These are phyloP conservation scores for Fulica atra DNA, from an alignment of 2,113 vertebrate species.

Conservation along the genomic window DNA sequence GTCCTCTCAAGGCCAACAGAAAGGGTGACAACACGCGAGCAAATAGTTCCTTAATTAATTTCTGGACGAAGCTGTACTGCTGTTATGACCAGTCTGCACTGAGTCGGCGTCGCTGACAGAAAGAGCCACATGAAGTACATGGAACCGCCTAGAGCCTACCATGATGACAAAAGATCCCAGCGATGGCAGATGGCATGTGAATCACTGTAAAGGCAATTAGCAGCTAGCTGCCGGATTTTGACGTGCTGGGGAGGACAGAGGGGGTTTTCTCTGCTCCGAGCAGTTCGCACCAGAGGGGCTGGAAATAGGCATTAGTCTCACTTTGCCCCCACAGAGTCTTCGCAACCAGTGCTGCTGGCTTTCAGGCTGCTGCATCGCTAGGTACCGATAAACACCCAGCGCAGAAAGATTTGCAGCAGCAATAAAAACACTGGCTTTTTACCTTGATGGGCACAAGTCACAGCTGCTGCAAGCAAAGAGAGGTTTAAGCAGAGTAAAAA, in stretches of 20 bases:
- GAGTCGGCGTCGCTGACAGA: conserved; percentile 2
- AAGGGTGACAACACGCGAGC: background rate
- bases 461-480: background rate
- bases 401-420: conserved; percentile 41
- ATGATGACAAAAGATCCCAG: conserved; percentile 43
- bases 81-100: background rate
- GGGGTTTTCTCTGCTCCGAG: conserved; percentile 48
- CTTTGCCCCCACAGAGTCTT: conserved; percentile 21
- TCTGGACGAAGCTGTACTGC: background rate
- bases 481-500: background rate
- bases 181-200: conserved; percentile 66
- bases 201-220: conserved; percentile 64
- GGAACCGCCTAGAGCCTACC: conserved; percentile 1
- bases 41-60: conserved; percentile 1
- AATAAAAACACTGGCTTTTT: conserved; percentile 14
- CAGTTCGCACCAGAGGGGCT: conserved; percentile 40
- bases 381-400: background rate
- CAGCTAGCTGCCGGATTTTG: conserved; percentile 63
- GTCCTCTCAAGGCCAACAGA: background rate
- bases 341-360: background rate
- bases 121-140: conserved; percentile 31
- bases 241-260: conserved; percentile 35
- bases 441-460: conserved; percentile 5
- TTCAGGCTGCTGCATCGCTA: background rate
- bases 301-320: conserved; percentile 49